A percentile compares a stretch with the other conserved stretches of the same genome.
Evolutionary conservation across 2,113 vertebrate genomes (phyloP).

Genomic region (Solea solea): DNA sequence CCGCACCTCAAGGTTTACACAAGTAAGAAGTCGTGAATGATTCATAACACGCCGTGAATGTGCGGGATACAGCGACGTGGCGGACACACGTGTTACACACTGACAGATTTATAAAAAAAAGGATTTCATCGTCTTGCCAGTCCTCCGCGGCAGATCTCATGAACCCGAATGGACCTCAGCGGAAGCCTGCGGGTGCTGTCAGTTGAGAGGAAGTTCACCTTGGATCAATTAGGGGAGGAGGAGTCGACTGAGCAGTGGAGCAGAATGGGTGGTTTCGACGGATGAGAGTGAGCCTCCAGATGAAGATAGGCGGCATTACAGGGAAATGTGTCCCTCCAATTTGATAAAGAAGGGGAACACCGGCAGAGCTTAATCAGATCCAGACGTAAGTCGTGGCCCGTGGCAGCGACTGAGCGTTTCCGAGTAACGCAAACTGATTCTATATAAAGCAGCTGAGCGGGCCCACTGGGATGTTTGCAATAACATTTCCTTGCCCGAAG

Average conservation of each 20-base stretch:
- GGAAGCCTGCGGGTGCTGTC: conserved; percentile 10
- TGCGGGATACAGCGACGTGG: not conserved
- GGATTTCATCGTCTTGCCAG: not conserved
- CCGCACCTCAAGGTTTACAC: not conserved
- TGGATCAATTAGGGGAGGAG: conserved; percentile 34
- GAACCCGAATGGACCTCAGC: conserved; percentile 9
- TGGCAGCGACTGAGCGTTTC: conserved; percentile 50
- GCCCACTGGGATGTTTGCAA: conserved; percentile 61
- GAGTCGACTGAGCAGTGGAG: conserved; percentile 20
- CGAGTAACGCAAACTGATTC: conserved; percentile 65
- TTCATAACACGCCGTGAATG: not conserved
- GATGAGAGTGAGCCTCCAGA: conserved; percentile 33
- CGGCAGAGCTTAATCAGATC: conserved; percentile 51
- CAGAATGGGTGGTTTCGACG: not conserved
- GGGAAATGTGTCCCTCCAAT: conserved; percentile 48
- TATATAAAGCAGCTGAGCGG: conserved; percentile 59
- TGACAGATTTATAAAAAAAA: no score
- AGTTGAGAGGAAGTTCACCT: conserved; percentile 32
- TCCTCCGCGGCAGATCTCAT: not conserved
- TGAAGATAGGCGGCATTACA: conserved; percentile 38
- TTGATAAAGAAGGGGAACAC: conserved; percentile 45
- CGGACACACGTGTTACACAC: not conserved
- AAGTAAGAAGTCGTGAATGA: not conserved
- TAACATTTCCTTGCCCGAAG: conserved; percentile 61
- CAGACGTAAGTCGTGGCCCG: conserved; percentile 46